Evolutionary conservation across 2,797 vertebrate species (phyloP), one percentile per base, ranked within the genome.

Genomic region (Ambastaia sidthimunki): DNA sequence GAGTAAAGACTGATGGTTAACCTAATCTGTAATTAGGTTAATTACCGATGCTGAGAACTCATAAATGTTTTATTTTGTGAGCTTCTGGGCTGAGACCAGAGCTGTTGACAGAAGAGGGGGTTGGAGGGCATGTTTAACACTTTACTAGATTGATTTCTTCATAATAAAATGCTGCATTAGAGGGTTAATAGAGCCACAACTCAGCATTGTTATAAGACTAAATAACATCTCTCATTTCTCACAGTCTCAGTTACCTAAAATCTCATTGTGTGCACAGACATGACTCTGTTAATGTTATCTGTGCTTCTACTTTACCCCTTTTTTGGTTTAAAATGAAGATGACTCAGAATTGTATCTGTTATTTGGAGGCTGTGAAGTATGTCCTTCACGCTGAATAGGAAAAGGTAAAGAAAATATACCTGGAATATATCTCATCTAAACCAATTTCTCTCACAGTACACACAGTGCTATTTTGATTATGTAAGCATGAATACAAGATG

Each of bases 351-450:
- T 23, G 28, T 66, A 67, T 76, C 48, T 76, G 28, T 28, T 76
- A 55, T 44, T 76, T 67, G 48, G 50, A 67, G 65, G 15, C 48
- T 25, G 19, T 67, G 74, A 76, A 76, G 63, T 50, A 7, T 55
- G 63, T 7, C 63, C 34, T 76, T 76, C 28, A 66, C 16, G 67
- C 54, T 67, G 50, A 76, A 76, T 67, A 55, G 11, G 23, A 44
- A 76, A 67, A 34, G 28, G 13, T 63, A n/a, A 25, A 55, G 62
- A 21, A 76, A 55, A 67, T 5, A 66, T 9, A 52, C 19, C 6
- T 0, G 10, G n/a, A 75, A 52, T 52, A 16, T 10, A 10, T 31
- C 31, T 67, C 7, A 52, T 52, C 13, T 34, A 21, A 66, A 25
- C 15, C 13, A 2, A 16, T 19, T 67, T 7, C 18, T 55, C 21